These are phyloP conservation scores for Erethizon dorsatum DNA, from an alignment of 2,797 vertebrate species.

Conservation along the genomic window DNA sequence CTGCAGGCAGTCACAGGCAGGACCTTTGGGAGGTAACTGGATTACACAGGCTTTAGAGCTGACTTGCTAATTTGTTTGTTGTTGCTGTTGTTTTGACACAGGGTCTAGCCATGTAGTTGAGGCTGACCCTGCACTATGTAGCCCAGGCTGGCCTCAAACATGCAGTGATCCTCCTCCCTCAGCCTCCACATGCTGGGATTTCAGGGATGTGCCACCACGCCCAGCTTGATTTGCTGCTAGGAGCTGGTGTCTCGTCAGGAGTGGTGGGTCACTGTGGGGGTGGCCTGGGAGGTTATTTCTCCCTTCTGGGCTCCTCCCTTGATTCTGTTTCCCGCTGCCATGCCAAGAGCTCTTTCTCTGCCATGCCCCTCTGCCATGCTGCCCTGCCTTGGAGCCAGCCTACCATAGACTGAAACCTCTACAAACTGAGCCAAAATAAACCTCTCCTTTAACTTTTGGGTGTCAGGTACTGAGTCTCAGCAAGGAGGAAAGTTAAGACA, in stretches of 20 bases:
- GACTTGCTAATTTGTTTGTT: not conserved
- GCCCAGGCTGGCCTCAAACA: not conserved
- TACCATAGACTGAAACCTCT: not conserved
- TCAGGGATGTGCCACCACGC: not conserved
- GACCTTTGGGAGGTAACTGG: not conserved
- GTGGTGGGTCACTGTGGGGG: not conserved
- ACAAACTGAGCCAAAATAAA: not conserved
- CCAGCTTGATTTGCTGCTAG: not conserved
- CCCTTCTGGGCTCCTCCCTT: not conserved
- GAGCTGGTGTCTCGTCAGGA: not conserved
- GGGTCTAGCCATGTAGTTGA: not conserved
- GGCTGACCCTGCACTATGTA: not conserved
- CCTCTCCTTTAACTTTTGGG: not conserved
- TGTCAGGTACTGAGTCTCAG: not conserved
- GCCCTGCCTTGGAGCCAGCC: not conserved
- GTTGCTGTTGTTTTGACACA: not conserved
- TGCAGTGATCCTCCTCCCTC: not conserved
- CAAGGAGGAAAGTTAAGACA: not conserved
- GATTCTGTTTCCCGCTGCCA: not conserved
- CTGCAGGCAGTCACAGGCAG: not conserved
- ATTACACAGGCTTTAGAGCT: not conserved
- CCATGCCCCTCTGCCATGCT: not conserved
- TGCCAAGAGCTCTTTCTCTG: not conserved
- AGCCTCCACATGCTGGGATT: not conserved
- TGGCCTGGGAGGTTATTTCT: not conserved